Percentiles rank a stretch among this genome's conserved stretches.
Evolutionary conservation across 1,140 invertebrate species (phyloP).

Genomic region (Wasmannia auropunctata): DNA sequence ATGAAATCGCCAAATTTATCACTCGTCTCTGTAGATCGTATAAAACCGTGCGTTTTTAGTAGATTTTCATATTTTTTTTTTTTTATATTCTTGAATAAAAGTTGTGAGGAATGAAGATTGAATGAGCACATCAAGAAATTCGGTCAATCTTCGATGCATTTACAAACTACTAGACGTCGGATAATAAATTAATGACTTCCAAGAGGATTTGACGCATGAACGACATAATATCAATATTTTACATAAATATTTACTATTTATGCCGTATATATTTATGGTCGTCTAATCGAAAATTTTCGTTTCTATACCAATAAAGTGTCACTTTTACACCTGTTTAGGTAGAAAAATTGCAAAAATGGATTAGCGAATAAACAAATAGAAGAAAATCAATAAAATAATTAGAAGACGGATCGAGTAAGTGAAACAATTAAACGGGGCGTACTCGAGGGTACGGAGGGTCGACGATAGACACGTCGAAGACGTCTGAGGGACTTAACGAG

Average conservation of each 20-base stretch:
- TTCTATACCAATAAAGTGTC: background rate
- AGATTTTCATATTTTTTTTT: background rate
- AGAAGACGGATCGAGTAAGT: background rate
- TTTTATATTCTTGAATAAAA: background rate
- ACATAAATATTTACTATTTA: too few relatives aligned
- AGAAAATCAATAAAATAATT: background rate
- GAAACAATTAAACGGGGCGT: background rate
- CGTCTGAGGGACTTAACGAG: conserved; percentile 30
- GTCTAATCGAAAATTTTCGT: background rate
- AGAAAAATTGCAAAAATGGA: background rate
- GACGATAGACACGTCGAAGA: conserved; percentile 15
- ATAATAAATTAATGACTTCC: background rate
- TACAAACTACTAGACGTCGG: background rate
- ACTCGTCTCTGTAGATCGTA: background rate
- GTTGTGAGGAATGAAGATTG: background rate
- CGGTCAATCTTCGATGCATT: background rate
- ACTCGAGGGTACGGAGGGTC: too few relatives aligned
- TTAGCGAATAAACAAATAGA: background rate
- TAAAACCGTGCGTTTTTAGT: background rate
- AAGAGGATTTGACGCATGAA: background rate
- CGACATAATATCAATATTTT: background rate
- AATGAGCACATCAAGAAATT: background rate
- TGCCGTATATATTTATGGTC: too few relatives aligned
- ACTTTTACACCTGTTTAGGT: background rate
- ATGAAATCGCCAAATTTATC: background rate